Evolutionary conservation across 1,140 invertebrate genomes (phyloP).

Genomic region (Elysia chlorotica): DNA sequence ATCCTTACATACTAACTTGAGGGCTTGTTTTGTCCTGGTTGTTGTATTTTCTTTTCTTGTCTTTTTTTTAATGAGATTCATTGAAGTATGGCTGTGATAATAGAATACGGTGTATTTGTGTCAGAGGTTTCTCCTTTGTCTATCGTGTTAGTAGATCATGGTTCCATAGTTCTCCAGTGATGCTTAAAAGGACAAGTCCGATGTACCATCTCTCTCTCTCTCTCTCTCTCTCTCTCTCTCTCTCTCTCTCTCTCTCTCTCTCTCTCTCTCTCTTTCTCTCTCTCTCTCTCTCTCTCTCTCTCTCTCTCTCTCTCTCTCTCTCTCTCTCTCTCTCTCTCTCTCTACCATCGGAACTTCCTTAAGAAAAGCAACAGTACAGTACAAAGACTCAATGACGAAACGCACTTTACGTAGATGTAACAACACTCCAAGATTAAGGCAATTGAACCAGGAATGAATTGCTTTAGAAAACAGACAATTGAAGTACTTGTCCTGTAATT

Average conservation of each 20-base stretch:
- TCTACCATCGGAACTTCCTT: background rate
- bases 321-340: background rate
- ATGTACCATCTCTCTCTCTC: background rate
- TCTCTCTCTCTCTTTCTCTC: background rate
- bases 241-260: background rate
- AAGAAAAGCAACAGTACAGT: background rate
- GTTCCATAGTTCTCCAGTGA: no score
- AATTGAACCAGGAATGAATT: no score
- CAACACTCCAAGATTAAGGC: no score
- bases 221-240: background rate
- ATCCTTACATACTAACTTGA: no score
- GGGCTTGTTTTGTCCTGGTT: no score
- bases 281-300: background rate
- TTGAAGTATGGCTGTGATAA: background rate
- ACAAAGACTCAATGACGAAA: no score
- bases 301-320: background rate
- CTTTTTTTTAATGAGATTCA: background rate
- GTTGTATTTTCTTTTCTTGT: background rate
- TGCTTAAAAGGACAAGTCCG: background rate
- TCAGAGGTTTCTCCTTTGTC: background rate
- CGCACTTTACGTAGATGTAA: no score
- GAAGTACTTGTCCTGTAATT: no score
- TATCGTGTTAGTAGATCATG: no score
- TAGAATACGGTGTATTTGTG: background rate
- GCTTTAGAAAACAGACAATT: no score